Conservation (phyloP, 2,888 invertebrate species). For the Aporophyla nigra region DNA sequence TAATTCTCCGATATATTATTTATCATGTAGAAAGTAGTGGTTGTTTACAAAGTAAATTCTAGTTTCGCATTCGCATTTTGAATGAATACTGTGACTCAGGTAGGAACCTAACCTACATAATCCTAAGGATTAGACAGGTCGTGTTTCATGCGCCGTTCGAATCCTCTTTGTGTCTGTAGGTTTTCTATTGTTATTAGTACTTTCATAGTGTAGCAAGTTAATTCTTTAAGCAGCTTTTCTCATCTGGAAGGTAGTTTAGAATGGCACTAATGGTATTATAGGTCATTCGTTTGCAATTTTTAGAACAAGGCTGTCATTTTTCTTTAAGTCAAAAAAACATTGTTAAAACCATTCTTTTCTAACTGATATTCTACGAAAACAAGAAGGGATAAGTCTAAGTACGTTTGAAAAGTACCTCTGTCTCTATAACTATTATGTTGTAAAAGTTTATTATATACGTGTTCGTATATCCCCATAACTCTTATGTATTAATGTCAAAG, state of each 20-base stretch:
- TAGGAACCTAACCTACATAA: slow-evolving; percentile 23
- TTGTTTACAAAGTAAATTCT: neutral
- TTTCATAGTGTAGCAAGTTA: slow-evolving; percentile 10
- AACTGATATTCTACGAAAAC: neutral
- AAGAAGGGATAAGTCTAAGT: neutral
- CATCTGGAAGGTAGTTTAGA: slow-evolving; percentile 7
- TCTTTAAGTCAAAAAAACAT: neutral
- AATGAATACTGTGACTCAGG: slow-evolving; percentile 14
- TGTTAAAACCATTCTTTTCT: neutral
- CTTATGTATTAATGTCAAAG: no score
- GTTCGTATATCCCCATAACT: no score
- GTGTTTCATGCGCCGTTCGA: slow-evolving; percentile 39
- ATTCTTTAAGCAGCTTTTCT: slow-evolving; percentile 30
- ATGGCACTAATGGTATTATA: slow-evolving; percentile 10
- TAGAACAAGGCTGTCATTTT: neutral
- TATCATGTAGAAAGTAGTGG: neutral
- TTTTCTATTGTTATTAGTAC: slow-evolving; percentile 37
- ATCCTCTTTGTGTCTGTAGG: slow-evolving; percentile 52
- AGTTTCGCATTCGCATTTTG: neutral
- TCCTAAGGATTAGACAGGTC: slow-evolving; percentile 46
- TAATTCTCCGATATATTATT: neutral
- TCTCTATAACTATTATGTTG: no score
- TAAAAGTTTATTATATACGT: no score
- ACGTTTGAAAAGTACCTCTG: neutral
- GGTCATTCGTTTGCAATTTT: slow-evolving; percentile 10